Evolutionary conservation across 2,113 vertebrate species (phyloP), one percentile per base, ranked within the genome.

Genomic region (Brevimyrus niger): DNA sequence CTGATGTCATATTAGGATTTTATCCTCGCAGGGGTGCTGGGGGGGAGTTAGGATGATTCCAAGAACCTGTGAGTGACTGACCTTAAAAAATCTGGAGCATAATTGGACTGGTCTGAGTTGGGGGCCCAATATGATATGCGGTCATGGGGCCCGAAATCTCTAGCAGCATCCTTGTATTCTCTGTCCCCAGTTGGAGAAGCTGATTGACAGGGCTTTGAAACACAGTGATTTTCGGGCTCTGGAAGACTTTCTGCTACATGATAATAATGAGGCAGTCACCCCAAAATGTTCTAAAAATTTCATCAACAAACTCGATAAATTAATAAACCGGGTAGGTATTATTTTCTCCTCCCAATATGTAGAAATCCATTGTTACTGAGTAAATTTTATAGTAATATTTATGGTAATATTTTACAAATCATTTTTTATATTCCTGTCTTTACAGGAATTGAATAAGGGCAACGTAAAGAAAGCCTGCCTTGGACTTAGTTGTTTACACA

Each of bases 221-320:
- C 96, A 93, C 91, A 94, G 95, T 53, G 90, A 97, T 89, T 94
- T 96, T 87, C 94, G 92, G 11, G 90, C 91, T 53, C 93, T 99
- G 91, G 94, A 96, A 91, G 61, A 89, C 3, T 96, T 97, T 91
- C 90, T 98, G 91, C 94, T 96, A 93, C 93, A 88, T 46, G 95
- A 96, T 87, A 88, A 90, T 88, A 87, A 73, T 92, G 94, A 95
- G 90, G 92, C 91, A 21, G 82, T 91, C 46, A 91, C 90, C 82
- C 91, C 96, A 88, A 97, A 96, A 93, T 99, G 97, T 91, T 98
- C 97, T 90, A 96, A 95, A 90, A 95, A 96, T 51, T 97, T 99
- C 92, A 90, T 97, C 46, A 94, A 91, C 91, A 99, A 98, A 93
- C 87, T 99, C 93, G 96, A 99, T 93, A 96, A 95, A 93, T 94